Evolutionary conservation across 2,113 vertebrate genomes (phyloP), one percentile per base, ranked within the genome.

Genomic region (Eurystomus gularis): DNA sequence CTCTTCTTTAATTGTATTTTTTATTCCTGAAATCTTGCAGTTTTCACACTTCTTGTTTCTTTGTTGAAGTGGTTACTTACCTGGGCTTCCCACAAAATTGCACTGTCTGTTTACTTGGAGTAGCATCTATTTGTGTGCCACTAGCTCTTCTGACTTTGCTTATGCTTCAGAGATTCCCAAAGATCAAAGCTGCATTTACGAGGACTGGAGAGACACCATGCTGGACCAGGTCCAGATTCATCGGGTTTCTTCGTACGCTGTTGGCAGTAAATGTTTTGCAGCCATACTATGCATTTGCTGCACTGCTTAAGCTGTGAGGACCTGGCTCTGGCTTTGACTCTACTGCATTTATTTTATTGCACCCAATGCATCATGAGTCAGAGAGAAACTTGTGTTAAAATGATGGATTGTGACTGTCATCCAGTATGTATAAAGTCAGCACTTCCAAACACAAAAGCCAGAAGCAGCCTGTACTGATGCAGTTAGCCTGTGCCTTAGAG

Each of bases 181-280:
- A 65, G 52, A 85, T 88, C 65, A 73, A 91, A 82, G 73, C 46
- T 54, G 39, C 57, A n/a, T 85, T 94, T 86, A 55, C 6, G 26
- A 64, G 85, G 82, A 93, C 39, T 71, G 55, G 48, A 82, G 48
- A 51, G 49, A 69, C 12, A 35, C 55, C 37, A 3, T 66, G 71
- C 72, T 95, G 91, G 95, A 65, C 37, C 70, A 61, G 25, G 24
- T 88, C 86, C 72, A 75, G 48, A 46, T 93, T 77, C 48, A 68
- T 66, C 84, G 51, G 3, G 37, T 80, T 81, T 95, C 54, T 93
- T 96, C 90, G 87, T 91, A 42, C 33, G n/a, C 89, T 75, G 5
- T 39, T 76, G 83, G 57, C 77, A 95, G 80, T 90, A 90, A 92
- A 81, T 49, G 21, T 81, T 96, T 91, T 88, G 80, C 71, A 81